phyloP scores from a whole-genome alignment of 2,888 invertebrate species.

The Ophioninae sp. region DNA sequence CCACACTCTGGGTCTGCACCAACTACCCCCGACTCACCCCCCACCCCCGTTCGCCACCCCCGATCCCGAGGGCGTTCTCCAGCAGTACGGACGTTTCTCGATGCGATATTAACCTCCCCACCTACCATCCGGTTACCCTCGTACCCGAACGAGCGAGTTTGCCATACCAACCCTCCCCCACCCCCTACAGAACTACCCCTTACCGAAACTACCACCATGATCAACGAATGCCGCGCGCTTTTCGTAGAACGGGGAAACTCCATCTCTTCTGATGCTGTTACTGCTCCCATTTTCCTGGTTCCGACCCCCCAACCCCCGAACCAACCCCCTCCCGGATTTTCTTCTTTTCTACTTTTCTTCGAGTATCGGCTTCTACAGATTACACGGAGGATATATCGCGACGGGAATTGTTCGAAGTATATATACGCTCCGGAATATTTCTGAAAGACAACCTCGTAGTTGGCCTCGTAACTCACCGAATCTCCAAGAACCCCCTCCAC shows the following conservation, averaged over 20 bases:
- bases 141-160: slow-evolving; percentile 36
- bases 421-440: slow-evolving; percentile 9
- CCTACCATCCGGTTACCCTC: slow-evolving; percentile 3
- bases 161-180: slow-evolving; percentile 28
- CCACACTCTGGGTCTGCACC: slow-evolving; percentile 31
- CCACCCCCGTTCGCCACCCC: slow-evolving; percentile 49
- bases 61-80: slow-evolving; percentile 43
- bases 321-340: neutral
- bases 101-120: slow-evolving; percentile 59
- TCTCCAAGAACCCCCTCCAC: neutral
- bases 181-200: slow-evolving; percentile 25
- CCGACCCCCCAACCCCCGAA: neutral
- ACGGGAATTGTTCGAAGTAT: neutral
- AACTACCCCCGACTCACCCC: slow-evolving; percentile 33
- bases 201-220: slow-evolving; percentile 25
- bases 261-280: neutral
- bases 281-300: slow-evolving; percentile 27
- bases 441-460: neutral
- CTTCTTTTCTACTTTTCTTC: neutral
- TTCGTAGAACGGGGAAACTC: slow-evolving; percentile 20
- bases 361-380: slow-evolving; percentile 9
- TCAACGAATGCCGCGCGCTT: slow-evolving; percentile 47
- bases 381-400: neutral
- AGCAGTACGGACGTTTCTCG: slow-evolving; percentile 48
- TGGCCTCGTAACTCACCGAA: slow-evolving; percentile 6